Percentiles rank a stretch among this genome's conserved stretches.
phyloP scores from a whole-genome alignment of 1,140 invertebrate species.

The Scaptomyza pallida region DNA sequence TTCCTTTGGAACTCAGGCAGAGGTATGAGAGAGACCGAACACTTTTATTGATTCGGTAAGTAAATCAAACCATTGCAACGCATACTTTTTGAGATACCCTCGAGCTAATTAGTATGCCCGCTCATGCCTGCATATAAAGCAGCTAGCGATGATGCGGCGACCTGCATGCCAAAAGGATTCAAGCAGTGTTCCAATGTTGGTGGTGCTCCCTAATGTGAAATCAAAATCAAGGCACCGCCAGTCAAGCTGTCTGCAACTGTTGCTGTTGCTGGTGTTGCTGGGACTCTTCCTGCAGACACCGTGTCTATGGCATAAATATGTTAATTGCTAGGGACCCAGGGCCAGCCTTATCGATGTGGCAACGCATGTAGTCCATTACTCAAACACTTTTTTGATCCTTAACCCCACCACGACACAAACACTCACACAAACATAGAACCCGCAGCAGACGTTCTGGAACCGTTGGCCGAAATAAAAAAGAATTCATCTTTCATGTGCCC shows the following conservation, averaged over 20 bases:
- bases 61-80: conserved; percentile 66
- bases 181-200: conserved; percentile 1
- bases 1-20: conserved; percentile 23
- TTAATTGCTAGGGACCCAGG: conserved; percentile 59
- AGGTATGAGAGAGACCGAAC: conserved; percentile 23
- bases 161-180: conserved; percentile 60
- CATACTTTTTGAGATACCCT: conserved; percentile 33
- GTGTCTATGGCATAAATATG: conserved; percentile 74
- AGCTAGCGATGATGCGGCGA: conserved; percentile 51
- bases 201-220: conserved; percentile 46
- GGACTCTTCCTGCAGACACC: conserved; percentile 60
- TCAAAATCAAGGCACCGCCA: conserved; percentile 55
- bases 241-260: conserved; percentile 63
- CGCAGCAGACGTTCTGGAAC: conserved; percentile 60
- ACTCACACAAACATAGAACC: conserved; percentile 8
- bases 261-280: not conserved
- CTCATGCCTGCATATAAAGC: conserved; percentile 75
- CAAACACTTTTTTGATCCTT: conserved; percentile 67
- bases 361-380: conserved; percentile 68
- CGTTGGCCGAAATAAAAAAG: conserved; percentile 28
- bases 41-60: conserved; percentile 51
- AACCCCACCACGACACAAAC: conserved; percentile 43
- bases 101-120: conserved; percentile 76
- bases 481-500: conserved; percentile 67
- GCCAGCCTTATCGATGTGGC: conserved; percentile 58